These are phyloP conservation scores for Saguinus imperator DNA, from an alignment of 2,113 vertebrate genomes.

Conservation along the genomic window DNA sequence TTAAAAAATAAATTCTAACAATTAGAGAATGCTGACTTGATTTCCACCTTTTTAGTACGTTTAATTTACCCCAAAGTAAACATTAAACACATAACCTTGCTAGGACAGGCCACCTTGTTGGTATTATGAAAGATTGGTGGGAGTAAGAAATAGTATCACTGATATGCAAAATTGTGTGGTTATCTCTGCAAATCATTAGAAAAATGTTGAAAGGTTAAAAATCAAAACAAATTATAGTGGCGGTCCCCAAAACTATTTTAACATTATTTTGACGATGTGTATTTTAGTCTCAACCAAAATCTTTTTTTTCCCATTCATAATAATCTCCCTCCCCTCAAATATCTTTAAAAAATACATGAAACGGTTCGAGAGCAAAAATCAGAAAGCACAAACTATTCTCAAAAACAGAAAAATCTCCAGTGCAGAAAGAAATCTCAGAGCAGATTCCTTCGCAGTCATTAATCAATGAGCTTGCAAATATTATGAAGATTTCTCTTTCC, in stretches of 20 bases:
- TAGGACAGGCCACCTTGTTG: conserved; percentile 55
- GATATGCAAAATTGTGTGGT: conserved; percentile 47
- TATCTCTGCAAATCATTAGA: conserved; percentile 69
- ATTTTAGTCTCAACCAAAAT: conserved; percentile 65
- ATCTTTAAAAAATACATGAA: conserved; percentile 74
- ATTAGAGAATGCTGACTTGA: conserved; percentile 67
- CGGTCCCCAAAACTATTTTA: conserved; percentile 43
- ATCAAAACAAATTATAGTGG: neutral
- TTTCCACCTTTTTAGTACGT: conserved; percentile 63
- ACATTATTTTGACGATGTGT: conserved; percentile 67
- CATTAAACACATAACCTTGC: conserved; percentile 63
- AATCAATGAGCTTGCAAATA: conserved; percentile 72
- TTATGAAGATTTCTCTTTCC: conserved; percentile 94
- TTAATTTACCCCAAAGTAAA: conserved; percentile 58
- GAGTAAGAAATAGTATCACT: conserved; percentile 71
- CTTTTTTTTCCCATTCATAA: conserved; percentile 42
- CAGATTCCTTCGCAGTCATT: conserved; percentile 83
- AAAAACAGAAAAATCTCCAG: conserved; percentile 81
- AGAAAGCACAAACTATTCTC: conserved; percentile 79
- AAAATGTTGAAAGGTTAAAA: conserved; percentile 68
- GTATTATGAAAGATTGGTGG: conserved; percentile 70
- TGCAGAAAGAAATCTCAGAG: conserved; percentile 76
- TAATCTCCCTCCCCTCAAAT: neutral
- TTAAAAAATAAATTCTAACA: conserved; percentile 62
- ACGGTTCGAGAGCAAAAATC: conserved; percentile 76